These are phyloP conservation scores for Desmodus rotundus DNA, from an alignment of 2,113 vertebrate genomes.

Conservation along the genomic window DNA sequence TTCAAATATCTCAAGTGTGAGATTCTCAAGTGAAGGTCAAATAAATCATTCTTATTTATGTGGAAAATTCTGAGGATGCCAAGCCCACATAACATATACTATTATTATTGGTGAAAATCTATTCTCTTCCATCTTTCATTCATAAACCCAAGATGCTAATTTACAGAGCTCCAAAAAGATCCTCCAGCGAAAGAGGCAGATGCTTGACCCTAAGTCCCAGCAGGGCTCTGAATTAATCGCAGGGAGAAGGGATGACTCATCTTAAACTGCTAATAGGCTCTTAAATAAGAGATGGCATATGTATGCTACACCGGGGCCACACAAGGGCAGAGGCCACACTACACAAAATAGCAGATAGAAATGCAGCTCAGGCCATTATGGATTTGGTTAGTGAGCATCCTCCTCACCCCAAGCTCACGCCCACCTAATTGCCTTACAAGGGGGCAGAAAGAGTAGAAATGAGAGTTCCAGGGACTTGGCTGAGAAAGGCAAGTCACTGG, in stretches of 20 bases:
- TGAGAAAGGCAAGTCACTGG: background rate
- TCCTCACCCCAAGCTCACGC: background rate
- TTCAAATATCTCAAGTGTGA: constrained; percentile 25
- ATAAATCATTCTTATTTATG: background rate
- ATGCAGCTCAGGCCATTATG: background rate
- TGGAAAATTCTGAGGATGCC: background rate
- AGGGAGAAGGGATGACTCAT: background rate
- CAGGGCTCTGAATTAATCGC: background rate
- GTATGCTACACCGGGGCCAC: background rate
- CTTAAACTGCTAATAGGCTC: background rate
- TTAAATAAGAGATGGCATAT: background rate
- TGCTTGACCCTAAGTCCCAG: background rate
- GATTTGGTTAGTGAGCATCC: background rate
- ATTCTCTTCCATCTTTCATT: background rate
- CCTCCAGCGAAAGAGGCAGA: background rate
- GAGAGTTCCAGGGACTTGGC: background rate
- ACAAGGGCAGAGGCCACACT: background rate
- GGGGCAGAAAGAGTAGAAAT: background rate
- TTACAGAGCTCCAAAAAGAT: background rate
- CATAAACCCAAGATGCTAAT: background rate
- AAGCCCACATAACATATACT: background rate
- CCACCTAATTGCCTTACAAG: background rate
- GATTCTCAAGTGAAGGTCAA: background rate
- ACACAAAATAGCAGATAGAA: background rate
- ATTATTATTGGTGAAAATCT: background rate